phyloP scores from a whole-genome alignment of 2,888 invertebrate species.

The Aleiodes testaceus region DNA sequence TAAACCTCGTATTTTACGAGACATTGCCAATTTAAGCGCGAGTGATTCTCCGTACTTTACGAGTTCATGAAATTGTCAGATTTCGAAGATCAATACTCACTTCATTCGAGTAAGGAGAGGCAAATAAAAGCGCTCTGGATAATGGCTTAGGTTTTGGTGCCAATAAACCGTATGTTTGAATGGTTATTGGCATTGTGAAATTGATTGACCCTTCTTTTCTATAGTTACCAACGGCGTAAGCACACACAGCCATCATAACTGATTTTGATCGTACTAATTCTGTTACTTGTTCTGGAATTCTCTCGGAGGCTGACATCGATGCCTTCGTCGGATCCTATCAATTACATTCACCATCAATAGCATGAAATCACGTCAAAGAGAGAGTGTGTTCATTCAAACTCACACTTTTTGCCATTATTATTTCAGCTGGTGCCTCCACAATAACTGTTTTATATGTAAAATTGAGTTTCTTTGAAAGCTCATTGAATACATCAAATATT shows the following conservation, averaged over 20 bases:
- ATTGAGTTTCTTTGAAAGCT: slow-evolving; percentile 84
- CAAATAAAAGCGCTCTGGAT: slow-evolving; percentile 87
- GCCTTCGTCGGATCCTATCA: slow-evolving; percentile 46
- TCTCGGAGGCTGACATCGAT: slow-evolving; percentile 61
- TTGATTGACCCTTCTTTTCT: slow-evolving; percentile 77
- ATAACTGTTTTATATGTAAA: slow-evolving; percentile 79
- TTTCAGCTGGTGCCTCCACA: slow-evolving; percentile 25
- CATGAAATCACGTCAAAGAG: no score
- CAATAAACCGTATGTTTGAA: slow-evolving; percentile 86
- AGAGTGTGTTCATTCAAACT: neutral
- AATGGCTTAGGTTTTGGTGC: slow-evolving; percentile 86
- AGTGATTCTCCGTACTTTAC: neutral
- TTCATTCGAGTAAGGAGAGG: slow-evolving; percentile 82
- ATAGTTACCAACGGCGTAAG: slow-evolving; percentile 76
- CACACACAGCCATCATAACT: slow-evolving; percentile 78
- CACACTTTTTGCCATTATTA: slow-evolving; percentile 32
- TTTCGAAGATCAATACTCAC: slow-evolving; percentile 59
- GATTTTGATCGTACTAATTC: slow-evolving; percentile 74
- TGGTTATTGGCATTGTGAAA: slow-evolving; percentile 85
- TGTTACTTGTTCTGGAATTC: slow-evolving; percentile 71
- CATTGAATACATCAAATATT: slow-evolving; percentile 85
- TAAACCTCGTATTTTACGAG: no score
- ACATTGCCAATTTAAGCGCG: no score
- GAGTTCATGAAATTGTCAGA: neutral
- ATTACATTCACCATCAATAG: neutral